These are phyloP conservation scores for Aphrophora alni DNA, from an alignment of 2,888 invertebrate genomes.

Conservation along the genomic window DNA sequence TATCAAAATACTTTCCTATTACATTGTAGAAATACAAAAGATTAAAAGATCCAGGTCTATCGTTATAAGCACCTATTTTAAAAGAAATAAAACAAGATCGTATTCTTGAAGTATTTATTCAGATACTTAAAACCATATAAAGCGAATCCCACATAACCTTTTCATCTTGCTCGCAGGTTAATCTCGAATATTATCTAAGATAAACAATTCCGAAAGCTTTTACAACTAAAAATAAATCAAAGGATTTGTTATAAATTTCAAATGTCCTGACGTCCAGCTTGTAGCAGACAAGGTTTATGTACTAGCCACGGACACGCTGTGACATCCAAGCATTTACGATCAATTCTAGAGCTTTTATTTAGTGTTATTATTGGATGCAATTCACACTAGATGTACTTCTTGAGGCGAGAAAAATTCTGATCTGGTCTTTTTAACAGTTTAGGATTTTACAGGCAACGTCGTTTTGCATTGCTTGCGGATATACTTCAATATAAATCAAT, in stretches of 20 bases:
- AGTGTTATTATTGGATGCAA: neutral
- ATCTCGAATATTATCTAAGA: neutral
- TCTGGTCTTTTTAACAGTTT: neutral
- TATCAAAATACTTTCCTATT: too few species aligned
- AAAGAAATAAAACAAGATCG: neutral
- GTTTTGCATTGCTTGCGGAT: too few species aligned
- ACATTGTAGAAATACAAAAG: too few species aligned
- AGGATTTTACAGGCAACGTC: neutral
- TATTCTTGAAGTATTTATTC: neutral
- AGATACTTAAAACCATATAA: neutral
- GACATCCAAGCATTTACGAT: neutral
- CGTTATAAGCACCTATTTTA: too few species aligned
- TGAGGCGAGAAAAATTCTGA: neutral
- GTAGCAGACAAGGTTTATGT: neutral
- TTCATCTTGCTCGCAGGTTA: neutral
- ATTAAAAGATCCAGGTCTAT: too few species aligned
- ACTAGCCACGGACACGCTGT: neutral
- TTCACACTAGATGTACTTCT: neutral
- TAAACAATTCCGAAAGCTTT: neutral
- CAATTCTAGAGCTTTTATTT: neutral
- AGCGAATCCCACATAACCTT: neutral
- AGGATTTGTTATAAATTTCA: neutral
- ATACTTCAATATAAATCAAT: too few species aligned
- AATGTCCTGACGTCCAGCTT: neutral
- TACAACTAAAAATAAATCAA: neutral